phyloP scores from a whole-genome alignment of 2,888 invertebrate genomes.

The Nemoura dubitans region DNA sequence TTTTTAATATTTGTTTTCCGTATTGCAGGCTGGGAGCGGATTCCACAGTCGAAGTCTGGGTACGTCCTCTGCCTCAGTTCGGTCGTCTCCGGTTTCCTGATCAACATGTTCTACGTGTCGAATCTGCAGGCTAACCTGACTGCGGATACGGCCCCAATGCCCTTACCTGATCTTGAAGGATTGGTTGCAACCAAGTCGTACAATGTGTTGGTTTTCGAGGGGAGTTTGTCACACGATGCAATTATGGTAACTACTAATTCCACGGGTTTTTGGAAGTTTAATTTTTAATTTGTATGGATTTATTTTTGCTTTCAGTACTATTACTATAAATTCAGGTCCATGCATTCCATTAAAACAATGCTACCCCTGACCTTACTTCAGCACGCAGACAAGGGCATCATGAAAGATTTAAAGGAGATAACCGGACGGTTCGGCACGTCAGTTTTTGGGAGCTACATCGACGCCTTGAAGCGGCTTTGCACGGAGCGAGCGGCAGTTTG shows the following conservation, averaged over 20 bases:
- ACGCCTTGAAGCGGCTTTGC: background rate
- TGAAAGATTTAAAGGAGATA: background rate
- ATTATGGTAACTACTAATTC: background rate
- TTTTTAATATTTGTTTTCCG: background rate
- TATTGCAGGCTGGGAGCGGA: constrained; percentile 4
- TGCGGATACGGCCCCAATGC: background rate
- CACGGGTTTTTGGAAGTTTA: background rate
- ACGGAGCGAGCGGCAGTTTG: background rate
- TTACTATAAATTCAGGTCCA: background rate
- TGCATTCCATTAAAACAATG: too few species aligned
- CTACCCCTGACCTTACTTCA: background rate
- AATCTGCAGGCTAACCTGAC: constrained; percentile 1
- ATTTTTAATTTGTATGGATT: too few species aligned
- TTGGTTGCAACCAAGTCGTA: background rate
- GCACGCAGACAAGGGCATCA: background rate
- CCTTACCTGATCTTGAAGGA: background rate
- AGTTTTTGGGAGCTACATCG: background rate
- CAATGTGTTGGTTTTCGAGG: background rate
- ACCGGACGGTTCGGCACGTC: background rate
- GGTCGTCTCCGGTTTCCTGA: background rate
- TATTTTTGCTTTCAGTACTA: too few species aligned
- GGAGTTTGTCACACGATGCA: background rate
- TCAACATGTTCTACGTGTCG: constrained; percentile 9
- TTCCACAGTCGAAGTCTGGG: background rate
- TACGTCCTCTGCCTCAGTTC: background rate